Evolutionary conservation across 2,113 vertebrate species (phyloP).

Genomic region (Ageneiosus marmoratus): DNA sequence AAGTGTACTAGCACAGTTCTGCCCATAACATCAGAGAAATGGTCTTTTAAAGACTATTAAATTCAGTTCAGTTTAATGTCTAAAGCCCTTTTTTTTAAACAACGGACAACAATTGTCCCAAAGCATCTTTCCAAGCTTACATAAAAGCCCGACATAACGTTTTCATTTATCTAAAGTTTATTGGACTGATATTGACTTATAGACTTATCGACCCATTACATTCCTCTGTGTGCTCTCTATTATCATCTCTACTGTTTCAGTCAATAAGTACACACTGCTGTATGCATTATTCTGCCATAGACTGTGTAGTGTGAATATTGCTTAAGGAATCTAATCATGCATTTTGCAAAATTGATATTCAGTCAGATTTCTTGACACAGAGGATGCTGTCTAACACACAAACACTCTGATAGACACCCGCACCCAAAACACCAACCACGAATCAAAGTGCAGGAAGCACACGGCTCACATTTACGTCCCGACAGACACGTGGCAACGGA

Average conservation of each 20-base stretch:
- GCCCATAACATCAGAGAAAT: constrained; percentile 17
- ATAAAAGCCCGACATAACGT: no score
- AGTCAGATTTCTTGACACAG: background rate
- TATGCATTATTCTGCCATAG: background rate
- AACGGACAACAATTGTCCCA: no score
- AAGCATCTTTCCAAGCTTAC: no score
- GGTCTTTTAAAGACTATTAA: constrained; percentile 1
- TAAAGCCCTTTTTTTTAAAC: no score
- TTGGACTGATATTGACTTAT: background rate
- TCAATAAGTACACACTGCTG: background rate
- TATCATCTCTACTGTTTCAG: background rate
- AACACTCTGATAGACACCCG: background rate
- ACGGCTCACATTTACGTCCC: constrained; percentile 12
- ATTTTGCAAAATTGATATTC: background rate
- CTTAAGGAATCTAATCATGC: background rate
- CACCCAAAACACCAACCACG: background rate
- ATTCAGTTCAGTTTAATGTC: no score
- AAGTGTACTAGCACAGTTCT: background rate
- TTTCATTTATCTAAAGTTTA: no score
- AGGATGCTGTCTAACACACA: background rate
- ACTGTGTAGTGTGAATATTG: background rate
- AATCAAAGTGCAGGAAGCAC: constrained; percentile 45
- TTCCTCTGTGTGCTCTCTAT: background rate
- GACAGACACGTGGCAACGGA: constrained; percentile 8
- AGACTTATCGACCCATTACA: background rate